Evolutionary conservation across 2,113 vertebrate species (phyloP).

Genomic region (Bos indicus): DNA sequence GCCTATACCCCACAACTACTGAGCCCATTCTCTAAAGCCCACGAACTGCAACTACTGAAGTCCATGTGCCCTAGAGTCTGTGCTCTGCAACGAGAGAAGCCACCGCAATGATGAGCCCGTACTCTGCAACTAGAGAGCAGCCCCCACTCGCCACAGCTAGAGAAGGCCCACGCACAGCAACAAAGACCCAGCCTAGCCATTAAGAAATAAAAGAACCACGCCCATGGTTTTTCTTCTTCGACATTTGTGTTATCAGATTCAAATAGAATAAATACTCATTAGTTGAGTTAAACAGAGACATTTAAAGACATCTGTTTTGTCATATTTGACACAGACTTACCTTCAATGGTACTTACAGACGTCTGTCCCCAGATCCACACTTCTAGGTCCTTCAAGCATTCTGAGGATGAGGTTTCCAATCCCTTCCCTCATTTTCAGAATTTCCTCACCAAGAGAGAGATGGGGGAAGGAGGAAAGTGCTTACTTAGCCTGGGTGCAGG

Average conservation of each 20-base stretch:
- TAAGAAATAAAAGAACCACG: neutral
- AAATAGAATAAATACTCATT: neutral
- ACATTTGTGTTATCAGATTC: neutral
- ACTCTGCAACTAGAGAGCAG: neutral
- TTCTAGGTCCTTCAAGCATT: neutral
- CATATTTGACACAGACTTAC: neutral
- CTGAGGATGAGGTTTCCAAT: neutral
- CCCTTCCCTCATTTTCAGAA: neutral
- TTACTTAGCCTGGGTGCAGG: neutral
- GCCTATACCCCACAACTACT: neutral
- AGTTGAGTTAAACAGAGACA: neutral
- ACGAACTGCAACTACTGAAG: neutral
- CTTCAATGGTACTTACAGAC: neutral
- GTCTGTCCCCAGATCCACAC: neutral
- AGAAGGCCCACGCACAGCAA: neutral
- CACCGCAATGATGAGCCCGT: rapidly evolving
- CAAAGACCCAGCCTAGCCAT: neutral
- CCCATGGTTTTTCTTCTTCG: neutral
- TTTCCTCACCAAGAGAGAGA: neutral
- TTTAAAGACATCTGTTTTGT: neutral
- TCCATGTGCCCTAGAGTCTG: neutral
- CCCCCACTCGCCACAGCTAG: neutral
- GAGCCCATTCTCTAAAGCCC: neutral
- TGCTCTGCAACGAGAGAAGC: neutral
- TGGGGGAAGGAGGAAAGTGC: neutral